Conservation (phyloP, 2,888 invertebrate genomes). For the Noctua janthe region DNA sequence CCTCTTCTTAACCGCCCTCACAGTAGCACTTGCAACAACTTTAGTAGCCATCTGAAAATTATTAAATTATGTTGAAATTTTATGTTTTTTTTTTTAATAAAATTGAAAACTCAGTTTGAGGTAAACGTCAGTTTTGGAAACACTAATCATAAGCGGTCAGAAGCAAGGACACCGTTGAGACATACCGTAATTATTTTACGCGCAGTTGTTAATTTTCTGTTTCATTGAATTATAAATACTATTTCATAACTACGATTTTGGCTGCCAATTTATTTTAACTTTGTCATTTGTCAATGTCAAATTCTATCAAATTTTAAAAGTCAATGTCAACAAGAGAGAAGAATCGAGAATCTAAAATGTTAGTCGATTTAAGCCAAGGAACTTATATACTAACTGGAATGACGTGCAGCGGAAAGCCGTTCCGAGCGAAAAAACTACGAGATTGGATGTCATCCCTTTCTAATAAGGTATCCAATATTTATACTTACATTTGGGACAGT, state of each 20-base stretch:
- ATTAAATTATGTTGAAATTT: neutral
- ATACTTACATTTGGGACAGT: no score
- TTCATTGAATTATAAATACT: constrained; percentile 49
- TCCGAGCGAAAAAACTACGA: no score
- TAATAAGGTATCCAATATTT: no score
- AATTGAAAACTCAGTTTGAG: neutral
- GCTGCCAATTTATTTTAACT: constrained; percentile 57
- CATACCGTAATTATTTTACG: constrained; percentile 54
- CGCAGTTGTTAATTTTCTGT: constrained; percentile 56
- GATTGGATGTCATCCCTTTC: no score
- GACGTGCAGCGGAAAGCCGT: no score
- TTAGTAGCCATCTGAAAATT: constrained; percentile 93
- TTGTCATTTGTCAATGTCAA: constrained; percentile 26
- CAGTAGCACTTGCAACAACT: constrained; percentile 96
- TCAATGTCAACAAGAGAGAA: neutral
- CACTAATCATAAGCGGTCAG: neutral
- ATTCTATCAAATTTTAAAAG: neutral
- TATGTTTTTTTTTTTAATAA: neutral
- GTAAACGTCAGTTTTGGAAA: neutral
- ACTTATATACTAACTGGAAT: no score
- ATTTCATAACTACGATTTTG: constrained; percentile 64
- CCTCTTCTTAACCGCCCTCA: constrained; percentile 95
- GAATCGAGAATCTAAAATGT: neutral
- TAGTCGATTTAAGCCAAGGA: constrained; percentile 1
- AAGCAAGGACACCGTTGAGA: neutral